A percentile compares a stretch with the other conserved stretches of the same genome.
These are phyloP conservation scores for Chamaetylas fuelleborni DNA, from an alignment of 2,113 vertebrate species.

Conservation along the genomic window DNA sequence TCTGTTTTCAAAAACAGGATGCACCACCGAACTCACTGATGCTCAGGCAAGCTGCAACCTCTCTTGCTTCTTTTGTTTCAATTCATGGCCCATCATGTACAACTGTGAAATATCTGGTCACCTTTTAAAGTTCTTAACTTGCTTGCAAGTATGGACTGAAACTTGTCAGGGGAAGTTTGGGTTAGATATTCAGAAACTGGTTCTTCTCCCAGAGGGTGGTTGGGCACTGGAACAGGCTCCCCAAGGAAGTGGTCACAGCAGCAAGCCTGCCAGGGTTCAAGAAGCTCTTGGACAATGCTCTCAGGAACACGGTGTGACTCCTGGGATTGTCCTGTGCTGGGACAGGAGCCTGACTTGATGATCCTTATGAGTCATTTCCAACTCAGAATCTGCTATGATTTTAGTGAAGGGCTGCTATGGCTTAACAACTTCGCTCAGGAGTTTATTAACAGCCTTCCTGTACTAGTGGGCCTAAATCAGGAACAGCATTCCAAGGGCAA, in stretches of 20 bases:
- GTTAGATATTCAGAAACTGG: background rate
- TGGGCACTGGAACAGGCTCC: background rate
- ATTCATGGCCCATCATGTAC: background rate
- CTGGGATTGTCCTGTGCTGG: background rate
- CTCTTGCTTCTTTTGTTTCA: background rate
- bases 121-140: background rate
- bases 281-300: background rate
- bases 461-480: background rate
- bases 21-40: rapidly evolving
- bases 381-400: background rate
- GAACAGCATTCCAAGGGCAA: background rate
- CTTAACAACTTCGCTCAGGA: background rate
- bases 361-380: background rate
- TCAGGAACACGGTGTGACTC: background rate
- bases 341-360: background rate
- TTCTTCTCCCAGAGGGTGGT: background rate
- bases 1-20: background rate
- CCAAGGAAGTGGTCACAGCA: background rate
- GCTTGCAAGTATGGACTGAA: background rate
- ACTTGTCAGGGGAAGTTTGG: background rate
- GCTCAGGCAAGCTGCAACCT: background rate
- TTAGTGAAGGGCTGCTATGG: background rate
- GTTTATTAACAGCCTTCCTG: background rate
- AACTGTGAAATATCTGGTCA: background rate
- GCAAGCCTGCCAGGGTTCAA: background rate